Evolutionary conservation across 2,888 invertebrate species (phyloP).

Genomic region (Drosophila anomelani): DNA sequence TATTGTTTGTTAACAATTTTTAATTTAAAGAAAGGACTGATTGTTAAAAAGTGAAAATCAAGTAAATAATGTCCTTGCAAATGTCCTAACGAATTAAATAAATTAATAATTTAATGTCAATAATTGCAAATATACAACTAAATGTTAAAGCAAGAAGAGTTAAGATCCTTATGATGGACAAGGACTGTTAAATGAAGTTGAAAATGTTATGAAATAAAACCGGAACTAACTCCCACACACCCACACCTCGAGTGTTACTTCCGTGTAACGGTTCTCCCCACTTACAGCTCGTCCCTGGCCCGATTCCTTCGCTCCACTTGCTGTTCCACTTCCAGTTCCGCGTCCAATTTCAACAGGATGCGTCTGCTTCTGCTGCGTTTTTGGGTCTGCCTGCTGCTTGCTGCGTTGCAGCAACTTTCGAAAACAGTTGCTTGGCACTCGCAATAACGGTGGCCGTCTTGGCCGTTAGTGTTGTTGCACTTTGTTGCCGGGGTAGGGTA

Average conservation of each 20-base stretch:
- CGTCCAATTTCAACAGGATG: conserved; percentile 62
- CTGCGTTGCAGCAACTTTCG: conserved; percentile 60
- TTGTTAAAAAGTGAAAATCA: neutral
- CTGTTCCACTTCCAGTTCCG: conserved; percentile 28
- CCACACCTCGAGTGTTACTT: neutral
- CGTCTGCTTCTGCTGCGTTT: conserved; percentile 29
- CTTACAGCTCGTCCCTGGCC: conserved; percentile 32
- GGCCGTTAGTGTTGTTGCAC: conserved; percentile 34
- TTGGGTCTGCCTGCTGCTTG: neutral
- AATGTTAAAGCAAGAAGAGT: neutral
- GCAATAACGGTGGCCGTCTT: conserved; percentile 18
- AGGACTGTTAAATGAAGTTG: too few species aligned
- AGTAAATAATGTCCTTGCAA: neutral
- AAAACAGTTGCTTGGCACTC: conserved; percentile 44
- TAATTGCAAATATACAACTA: neutral
- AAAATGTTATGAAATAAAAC: neutral
- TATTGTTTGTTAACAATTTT: neutral
- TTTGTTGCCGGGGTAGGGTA: conserved; percentile 9
- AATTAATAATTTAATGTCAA: too few species aligned
- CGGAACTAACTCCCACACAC: neutral
- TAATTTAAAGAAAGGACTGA: too few species aligned
- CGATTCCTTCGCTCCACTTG: conserved; percentile 52
- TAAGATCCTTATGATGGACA: neutral
- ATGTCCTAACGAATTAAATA: neutral
- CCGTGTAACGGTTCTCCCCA: neutral